phyloP scores from a whole-genome alignment of 2,797 vertebrate species.

The Poecilia gillii region DNA sequence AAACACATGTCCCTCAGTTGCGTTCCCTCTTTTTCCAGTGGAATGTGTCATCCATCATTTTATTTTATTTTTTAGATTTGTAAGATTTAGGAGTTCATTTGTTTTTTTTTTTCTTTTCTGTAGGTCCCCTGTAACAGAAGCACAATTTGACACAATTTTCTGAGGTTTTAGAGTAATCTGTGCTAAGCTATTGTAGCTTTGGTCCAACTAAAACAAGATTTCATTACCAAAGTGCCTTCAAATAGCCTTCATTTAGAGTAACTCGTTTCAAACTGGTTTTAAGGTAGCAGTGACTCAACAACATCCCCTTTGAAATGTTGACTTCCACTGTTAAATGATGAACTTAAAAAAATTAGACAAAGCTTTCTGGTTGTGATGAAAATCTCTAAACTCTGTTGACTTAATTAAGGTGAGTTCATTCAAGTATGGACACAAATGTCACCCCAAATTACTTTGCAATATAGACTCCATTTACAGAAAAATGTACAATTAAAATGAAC shows the following conservation, averaged over 20 bases:
- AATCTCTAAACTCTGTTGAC: background rate
- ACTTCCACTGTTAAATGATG: background rate
- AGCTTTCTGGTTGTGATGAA: background rate
- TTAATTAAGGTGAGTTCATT: background rate
- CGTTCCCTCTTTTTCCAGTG: constrained; percentile 2
- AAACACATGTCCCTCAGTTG: constrained; percentile 27
- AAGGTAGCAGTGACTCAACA: background rate
- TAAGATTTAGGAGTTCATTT: background rate
- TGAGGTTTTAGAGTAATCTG: background rate
- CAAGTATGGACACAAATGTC: background rate
- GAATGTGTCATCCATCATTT: background rate
- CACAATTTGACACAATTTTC: background rate
- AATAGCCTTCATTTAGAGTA: background rate
- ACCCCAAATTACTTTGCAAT: background rate
- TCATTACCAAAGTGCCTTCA: background rate
- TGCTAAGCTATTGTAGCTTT: background rate
- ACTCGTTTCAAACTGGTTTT: background rate
- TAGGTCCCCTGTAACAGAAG: too few species aligned
- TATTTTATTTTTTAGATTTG: background rate
- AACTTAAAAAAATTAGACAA: background rate
- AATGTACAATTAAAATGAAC: background rate
- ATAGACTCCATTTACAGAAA: background rate
- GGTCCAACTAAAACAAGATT: background rate
- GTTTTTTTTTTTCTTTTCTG: background rate
- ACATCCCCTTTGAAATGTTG: background rate